A percentile compares a stretch with the other conserved stretches of the same genome.
Conservation (phyloP, 2,113 vertebrate genomes). For the Menidia beryllina region DNA sequence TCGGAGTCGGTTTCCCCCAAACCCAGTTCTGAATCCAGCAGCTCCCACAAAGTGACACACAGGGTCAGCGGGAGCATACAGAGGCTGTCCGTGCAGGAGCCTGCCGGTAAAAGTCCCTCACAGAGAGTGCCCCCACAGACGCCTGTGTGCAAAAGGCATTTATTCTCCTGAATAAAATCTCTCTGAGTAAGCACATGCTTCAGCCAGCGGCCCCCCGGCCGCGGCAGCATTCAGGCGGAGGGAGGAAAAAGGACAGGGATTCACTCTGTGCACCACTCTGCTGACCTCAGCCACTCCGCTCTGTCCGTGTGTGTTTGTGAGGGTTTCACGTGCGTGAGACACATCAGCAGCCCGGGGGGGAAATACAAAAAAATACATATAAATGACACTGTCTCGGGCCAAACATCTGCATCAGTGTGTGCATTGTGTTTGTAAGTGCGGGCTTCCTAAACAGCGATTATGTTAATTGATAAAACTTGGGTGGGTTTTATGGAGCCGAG, state of each 20-base stretch:
- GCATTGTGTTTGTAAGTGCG: slow-evolving; percentile 24
- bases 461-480: slow-evolving; percentile 21
- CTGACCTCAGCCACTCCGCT: slow-evolving; percentile 78
- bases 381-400: no score
- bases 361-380: slow-evolving; percentile 41
- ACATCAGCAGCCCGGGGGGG: slow-evolving; percentile 57
- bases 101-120: slow-evolving; percentile 51
- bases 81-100: slow-evolving; percentile 56
- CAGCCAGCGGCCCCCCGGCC: slow-evolving; percentile 64
- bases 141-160: slow-evolving; percentile 68
- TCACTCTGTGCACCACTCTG: slow-evolving; percentile 67
- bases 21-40: slow-evolving; percentile 9
- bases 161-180: slow-evolving; percentile 77
- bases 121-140: slow-evolving; percentile 56
- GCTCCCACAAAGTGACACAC: slow-evolving; percentile 13
- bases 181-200: slow-evolving; percentile 81
- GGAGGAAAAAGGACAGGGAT: slow-evolving; percentile 58
- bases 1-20: slow-evolving; percentile 24
- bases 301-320: slow-evolving; percentile 44
- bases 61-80: slow-evolving; percentile 3
- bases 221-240: slow-evolving; percentile 59
- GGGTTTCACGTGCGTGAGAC: slow-evolving; percentile 46
- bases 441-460: slow-evolving; percentile 48
- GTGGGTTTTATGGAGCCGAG: slow-evolving; percentile 30
- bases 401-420: slow-evolving; percentile 47